Conservation (phyloP, 2,888 invertebrate species). For the Masnerella sp. region DNA sequence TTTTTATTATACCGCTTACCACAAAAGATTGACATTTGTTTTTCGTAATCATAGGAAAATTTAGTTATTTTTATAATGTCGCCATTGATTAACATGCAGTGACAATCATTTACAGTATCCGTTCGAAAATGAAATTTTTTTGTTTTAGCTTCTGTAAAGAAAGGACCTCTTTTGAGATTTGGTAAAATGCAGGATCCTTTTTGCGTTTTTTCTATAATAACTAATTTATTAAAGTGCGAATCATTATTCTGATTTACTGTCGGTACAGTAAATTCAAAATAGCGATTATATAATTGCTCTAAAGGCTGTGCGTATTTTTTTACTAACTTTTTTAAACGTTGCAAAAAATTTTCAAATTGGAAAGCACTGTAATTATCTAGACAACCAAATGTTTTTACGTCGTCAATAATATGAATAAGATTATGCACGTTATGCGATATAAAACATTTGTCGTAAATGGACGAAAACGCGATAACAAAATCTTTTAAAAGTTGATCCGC, state of each 20-base stretch:
- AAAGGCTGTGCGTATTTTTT: conserved; percentile 39
- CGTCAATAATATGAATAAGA: conserved; percentile 31
- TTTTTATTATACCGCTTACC: conserved; percentile 22
- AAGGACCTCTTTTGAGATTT: conserved; percentile 12
- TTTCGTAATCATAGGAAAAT: conserved; percentile 14
- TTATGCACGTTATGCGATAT: conserved; percentile 37
- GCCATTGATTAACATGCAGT: conserved; percentile 25
- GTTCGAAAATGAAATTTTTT: conserved; percentile 13
- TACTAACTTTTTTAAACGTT: conserved; percentile 24
- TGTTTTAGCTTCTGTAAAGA: conserved; percentile 13
- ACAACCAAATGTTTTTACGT: conserved; percentile 26
- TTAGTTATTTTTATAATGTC: conserved; percentile 27
- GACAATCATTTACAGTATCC: conserved; percentile 16
- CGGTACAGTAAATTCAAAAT: too few species aligned
- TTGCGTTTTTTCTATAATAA: too few species aligned
- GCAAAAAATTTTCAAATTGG: conserved; percentile 34
- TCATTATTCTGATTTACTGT: too few species aligned
- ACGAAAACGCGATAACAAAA: conserved; percentile 27
- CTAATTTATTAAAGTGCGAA: too few species aligned
- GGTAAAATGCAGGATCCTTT: conserved; percentile 12
- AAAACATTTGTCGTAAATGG: conserved; percentile 13
- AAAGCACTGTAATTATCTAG: conserved; percentile 3
- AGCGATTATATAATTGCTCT: too few species aligned
- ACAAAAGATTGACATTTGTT: conserved; percentile 1
- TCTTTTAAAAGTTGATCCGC: conserved; percentile 27